Evolutionary conservation across 1,140 invertebrate species (phyloP), one percentile per base, ranked within the genome.

Genomic region (Nasonia vitripennis): DNA sequence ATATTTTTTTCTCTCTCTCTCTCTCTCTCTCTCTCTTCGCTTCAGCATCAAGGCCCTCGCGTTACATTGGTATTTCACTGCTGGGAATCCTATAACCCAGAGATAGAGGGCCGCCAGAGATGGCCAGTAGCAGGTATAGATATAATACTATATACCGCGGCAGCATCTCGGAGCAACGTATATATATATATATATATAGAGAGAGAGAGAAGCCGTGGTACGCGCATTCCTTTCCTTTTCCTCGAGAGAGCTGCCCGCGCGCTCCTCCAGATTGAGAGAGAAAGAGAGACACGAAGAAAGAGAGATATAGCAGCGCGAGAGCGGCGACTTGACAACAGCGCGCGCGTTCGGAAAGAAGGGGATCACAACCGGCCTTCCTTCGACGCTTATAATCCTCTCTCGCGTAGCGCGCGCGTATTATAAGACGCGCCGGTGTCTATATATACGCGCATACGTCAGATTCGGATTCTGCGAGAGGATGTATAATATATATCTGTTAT

Each of bases 191-290:
- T n/a, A n/a, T n/a, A n/a, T n/a, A n/a, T n/a, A n/a, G n/a, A n/a
- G n/a, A n/a, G n/a, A n/a, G 55, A 62, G 17, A 71, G 70, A 71
- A 71, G 23, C 73, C 73, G 73, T 62, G 68, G 68, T 71, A 10
- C 41, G 41, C 74, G 74, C 74, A 77, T 77, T 77, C 74, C 74
- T 77, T 77, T 77, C 74, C 23, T 73, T 73, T 74, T 84, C 68
- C 70, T 85, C 75, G 51, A 79, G 45, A 48, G 27, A n/a, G 45
- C 55, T 62, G 20, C 20, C 41, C 9, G 41, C 41, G 41, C 41
- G 4, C 9, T 20, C 55, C 55, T 62, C 55, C 55, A 62, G 55
- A 62, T 62, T 20, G 71, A 34, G 71, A 37, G 12, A 37, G 14
- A 41, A 14, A 37, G 71, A 74, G 20, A 27, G 68, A 27, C 4